A percentile compares a stretch with the other conserved stretches of the same genome.
These are phyloP conservation scores for Climacteris rufus DNA, from an alignment of 2,113 vertebrate genomes.

Conservation along the genomic window DNA sequence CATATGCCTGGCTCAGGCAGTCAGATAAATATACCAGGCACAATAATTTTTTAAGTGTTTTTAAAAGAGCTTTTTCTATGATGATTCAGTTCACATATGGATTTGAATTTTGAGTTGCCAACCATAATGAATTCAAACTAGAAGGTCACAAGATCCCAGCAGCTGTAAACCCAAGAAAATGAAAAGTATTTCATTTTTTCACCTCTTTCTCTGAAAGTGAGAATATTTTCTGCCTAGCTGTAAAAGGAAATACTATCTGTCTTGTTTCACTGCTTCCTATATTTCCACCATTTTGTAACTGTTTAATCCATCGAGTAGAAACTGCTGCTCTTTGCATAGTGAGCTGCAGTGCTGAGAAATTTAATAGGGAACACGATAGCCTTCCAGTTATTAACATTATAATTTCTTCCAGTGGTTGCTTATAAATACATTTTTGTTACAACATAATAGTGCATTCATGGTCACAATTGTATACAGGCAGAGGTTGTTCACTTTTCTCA, in stretches of 20 bases:
- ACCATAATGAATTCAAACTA: neutral
- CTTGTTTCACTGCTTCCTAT: slow-evolving; percentile 61
- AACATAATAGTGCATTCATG: slow-evolving; percentile 75
- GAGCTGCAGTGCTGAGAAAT: slow-evolving; percentile 67
- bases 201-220: neutral
- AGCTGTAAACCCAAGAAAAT: neutral
- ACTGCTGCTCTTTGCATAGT: slow-evolving; percentile 63
- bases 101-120: neutral
- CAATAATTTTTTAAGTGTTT: neutral
- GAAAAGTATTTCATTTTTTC: slow-evolving; percentile 1
- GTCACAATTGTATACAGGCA: slow-evolving; percentile 74
- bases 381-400: slow-evolving; percentile 70
- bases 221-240: neutral
- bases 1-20: neutral
- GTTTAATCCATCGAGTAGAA: slow-evolving; percentile 76
- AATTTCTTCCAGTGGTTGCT: slow-evolving; percentile 70
- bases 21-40: neutral
- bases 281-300: slow-evolving; percentile 69
- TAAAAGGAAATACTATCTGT: slow-evolving; percentile 25
- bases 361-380: slow-evolving; percentile 71
- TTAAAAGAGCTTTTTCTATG: neutral
- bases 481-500: slow-evolving; percentile 69
- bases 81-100: neutral
- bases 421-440: slow-evolving; percentile 79
- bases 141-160: neutral